Percentiles rank a stretch among this genome's conserved stretches.
These are phyloP conservation scores for Thyatira batis DNA, from an alignment of 2,888 invertebrate species.

Conservation along the genomic window DNA sequence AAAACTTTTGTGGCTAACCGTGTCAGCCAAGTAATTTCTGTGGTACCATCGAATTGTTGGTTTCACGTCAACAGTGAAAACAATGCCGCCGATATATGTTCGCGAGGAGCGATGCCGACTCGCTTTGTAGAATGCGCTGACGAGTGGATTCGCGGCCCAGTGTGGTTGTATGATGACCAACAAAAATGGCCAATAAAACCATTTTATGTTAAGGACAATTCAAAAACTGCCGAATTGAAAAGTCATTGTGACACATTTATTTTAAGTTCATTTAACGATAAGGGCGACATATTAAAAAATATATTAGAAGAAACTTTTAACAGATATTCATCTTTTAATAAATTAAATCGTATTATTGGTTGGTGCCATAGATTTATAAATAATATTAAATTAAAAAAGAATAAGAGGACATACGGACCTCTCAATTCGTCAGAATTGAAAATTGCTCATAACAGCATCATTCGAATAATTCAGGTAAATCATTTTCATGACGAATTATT, in stretches of 20 bases:
- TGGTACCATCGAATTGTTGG: constrained; percentile 4
- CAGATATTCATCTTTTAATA: constrained; percentile 6
- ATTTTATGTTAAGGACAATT: background rate
- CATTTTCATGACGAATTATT: constrained; percentile 1
- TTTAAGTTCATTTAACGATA: background rate
- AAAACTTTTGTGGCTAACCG: constrained; percentile 11
- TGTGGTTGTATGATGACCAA: background rate
- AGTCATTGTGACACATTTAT: too few relatives aligned
- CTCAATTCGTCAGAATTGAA: background rate
- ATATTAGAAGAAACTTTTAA: too few relatives aligned
- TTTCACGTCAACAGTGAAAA: constrained; percentile 7
- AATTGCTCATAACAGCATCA: background rate
- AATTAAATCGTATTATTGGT: constrained; percentile 1
- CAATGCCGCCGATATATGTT: constrained; percentile 7
- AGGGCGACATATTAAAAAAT: background rate
- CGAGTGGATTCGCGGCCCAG: constrained; percentile 3
- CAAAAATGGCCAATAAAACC: constrained; percentile 1
- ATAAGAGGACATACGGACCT: too few relatives aligned
- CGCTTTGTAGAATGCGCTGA: background rate
- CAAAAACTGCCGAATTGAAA: too few relatives aligned
- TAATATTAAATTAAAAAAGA: too few relatives aligned
- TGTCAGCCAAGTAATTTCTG: constrained; percentile 8
- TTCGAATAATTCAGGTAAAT: background rate
- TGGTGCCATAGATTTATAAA: background rate
- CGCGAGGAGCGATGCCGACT: constrained; percentile 7